Evolutionary conservation across 2,888 invertebrate species (phyloP).

Genomic region (Siphlonurus alternatus): DNA sequence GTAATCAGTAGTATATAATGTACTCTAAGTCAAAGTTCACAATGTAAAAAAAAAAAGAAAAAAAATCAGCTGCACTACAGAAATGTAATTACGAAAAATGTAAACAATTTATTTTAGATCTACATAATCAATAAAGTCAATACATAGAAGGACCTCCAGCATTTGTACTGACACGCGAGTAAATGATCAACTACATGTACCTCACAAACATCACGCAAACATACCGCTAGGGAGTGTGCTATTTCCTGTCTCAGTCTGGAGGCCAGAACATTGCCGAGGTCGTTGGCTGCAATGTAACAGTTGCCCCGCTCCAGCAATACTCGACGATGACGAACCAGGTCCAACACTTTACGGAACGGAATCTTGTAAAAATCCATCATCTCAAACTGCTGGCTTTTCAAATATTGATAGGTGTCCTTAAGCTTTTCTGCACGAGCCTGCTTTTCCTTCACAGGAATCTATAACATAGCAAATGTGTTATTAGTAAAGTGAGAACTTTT

Average conservation of each 20-base stretch:
- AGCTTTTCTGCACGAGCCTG: conserved; percentile 39
- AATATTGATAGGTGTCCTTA: conserved; percentile 37
- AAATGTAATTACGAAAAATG: too few relatives aligned
- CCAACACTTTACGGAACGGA: conserved; percentile 69
- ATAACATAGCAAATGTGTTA: conserved; percentile 7
- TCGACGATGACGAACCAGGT: conserved; percentile 59
- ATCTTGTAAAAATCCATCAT: conserved; percentile 61
- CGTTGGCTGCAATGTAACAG: conserved; percentile 73
- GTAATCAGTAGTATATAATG: background rate
- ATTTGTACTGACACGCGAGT: background rate
- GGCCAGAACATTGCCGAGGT: conserved; percentile 68
- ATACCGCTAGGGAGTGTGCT: conserved; percentile 43
- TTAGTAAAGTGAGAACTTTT: background rate
- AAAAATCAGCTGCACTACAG: too few relatives aligned
- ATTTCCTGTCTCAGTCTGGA: conserved; percentile 56
- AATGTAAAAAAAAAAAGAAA: too few relatives aligned
- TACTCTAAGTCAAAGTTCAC: conserved; percentile 6
- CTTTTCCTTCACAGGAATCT: conserved; percentile 51
- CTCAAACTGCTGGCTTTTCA: conserved; percentile 39
- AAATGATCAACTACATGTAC: conserved; percentile 6
- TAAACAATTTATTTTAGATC: too few relatives aligned
- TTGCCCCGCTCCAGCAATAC: conserved; percentile 65
- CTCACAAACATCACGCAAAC: conserved; percentile 14
- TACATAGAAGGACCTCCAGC: too few relatives aligned
- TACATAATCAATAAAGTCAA: too few relatives aligned